These are phyloP conservation scores for Dromas ardeola DNA, from an alignment of 2,113 vertebrate genomes.

Conservation along the genomic window DNA sequence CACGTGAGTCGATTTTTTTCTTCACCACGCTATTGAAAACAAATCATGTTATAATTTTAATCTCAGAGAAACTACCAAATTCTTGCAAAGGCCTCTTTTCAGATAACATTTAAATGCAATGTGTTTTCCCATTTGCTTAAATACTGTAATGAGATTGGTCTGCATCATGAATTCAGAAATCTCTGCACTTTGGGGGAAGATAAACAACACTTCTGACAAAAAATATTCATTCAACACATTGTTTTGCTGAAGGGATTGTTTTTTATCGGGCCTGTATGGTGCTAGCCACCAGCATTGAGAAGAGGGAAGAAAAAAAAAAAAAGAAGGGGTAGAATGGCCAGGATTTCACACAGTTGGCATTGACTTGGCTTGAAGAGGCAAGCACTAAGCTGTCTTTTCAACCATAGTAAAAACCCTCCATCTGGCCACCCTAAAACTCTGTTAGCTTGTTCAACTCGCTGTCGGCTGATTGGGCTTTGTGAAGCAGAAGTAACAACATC, in stretches of 20 bases:
- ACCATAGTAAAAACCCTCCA: conserved; percentile 94
- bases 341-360: conserved; percentile 98
- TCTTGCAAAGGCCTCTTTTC: background rate
- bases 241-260: conserved; percentile 82
- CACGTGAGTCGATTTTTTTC: background rate
- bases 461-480: conserved; percentile 97
- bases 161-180: background rate
- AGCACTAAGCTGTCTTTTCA: conserved; percentile 99
- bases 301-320: background rate
- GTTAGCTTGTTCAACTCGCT: conserved; percentile 93
- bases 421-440: conserved; percentile 99
- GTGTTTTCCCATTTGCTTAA: background rate
- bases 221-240: conserved; percentile 77
- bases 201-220: conserved; percentile 79
- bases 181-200: background rate
- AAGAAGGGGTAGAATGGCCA: conserved; percentile 81
- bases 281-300: conserved; percentile 82
- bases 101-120: background rate
- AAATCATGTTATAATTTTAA: background rate
- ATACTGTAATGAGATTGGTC: background rate
- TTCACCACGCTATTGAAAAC: background rate
- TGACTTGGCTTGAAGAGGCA: conserved; percentile 98
- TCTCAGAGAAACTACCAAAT: background rate
- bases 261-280: conserved; percentile 81
- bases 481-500: conserved; percentile 99